Evolutionary conservation across 2,888 invertebrate genomes (phyloP).

Genomic region (Drosophila phalerata): DNA sequence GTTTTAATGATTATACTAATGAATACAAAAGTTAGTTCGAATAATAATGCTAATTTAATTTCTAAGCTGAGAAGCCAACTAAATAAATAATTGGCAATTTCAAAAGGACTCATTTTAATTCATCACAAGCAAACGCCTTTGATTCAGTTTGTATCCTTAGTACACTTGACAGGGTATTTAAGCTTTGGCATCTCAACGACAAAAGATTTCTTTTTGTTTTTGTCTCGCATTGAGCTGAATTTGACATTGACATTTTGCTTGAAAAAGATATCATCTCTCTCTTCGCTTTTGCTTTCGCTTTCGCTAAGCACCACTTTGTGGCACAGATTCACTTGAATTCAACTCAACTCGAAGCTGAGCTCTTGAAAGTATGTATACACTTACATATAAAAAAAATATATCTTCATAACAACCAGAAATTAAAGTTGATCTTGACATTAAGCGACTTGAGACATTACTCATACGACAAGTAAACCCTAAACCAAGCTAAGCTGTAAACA

Average conservation of each 20-base stretch:
- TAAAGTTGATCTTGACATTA: neutral
- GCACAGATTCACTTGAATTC: conserved; percentile 10
- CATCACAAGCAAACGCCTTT: neutral
- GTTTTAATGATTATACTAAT: too few relatives aligned
- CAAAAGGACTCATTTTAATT: neutral
- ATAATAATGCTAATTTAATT: too few relatives aligned
- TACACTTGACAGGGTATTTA: neutral
- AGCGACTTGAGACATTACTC: neutral
- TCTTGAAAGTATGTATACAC: neutral
- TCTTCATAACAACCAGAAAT: neutral
- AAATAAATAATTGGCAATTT: neutral
- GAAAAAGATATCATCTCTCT: conserved; percentile 8
- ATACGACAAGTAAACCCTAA: neutral
- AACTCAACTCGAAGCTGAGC: conserved; percentile 1
- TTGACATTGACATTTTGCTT: conserved; percentile 16
- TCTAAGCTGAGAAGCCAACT: too few relatives aligned
- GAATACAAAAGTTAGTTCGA: too few relatives aligned
- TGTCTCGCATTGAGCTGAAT: conserved; percentile 2
- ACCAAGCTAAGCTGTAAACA: neutral
- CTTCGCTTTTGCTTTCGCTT: neutral
- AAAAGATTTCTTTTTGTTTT: neutral
- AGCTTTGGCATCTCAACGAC: neutral
- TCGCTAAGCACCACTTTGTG: conserved; percentile 17
- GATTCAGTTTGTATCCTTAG: too few relatives aligned
- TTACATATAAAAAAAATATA: neutral